Base-by-base conservation (phyloP, 2,888 invertebrate genomes). In the Ernsta delagoae region DNA sequence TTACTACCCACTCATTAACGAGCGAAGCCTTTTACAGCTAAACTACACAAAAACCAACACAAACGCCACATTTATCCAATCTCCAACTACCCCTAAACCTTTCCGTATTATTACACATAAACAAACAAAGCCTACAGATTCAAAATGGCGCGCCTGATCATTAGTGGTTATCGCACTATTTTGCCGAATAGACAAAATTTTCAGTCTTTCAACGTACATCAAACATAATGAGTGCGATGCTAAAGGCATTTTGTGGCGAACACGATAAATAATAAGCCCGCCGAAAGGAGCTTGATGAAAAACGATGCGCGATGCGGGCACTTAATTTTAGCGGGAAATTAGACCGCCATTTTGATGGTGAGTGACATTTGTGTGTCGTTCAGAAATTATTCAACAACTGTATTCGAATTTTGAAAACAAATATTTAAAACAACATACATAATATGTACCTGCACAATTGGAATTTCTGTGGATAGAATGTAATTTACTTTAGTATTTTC, bases 131-230 rank as follows among this genome's bases (percentile, higher is more conserved):
- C 86, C 83, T 83, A 63, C 62, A 60, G 59, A 70, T 70, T 64
- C 70, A 70, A 88, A 89, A 90, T 85, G 87, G 87, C 84, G 77
- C 77, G 72, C 83, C 84, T 83, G 85, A 83, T 93, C 92, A 92
- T 93, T 93, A 93, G 89, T 87, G 79, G 87, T 86, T 90, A 91
- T 89, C 90, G 83, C 89, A 92, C 92, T 92, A 92, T 93, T 90
- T 87, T 87, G 92, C 86, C 86, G 88, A 90, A 89, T 91, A 89
- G 91, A 89, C 93, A 85, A 89, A 91, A 92, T 90, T 89, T 88
- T 82, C 84, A 89, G 88, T 91, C 90, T 89, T 92, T 93, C 87
- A 91, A 81, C 84, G 83, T 86, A 84, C 84, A 87, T 85, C 82
- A 82, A 82, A 82, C 85, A 82, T 90, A 89, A 92, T 92, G 89